phyloP scores from a whole-genome alignment of 2,113 vertebrate genomes.

The Camelus dromedarius region DNA sequence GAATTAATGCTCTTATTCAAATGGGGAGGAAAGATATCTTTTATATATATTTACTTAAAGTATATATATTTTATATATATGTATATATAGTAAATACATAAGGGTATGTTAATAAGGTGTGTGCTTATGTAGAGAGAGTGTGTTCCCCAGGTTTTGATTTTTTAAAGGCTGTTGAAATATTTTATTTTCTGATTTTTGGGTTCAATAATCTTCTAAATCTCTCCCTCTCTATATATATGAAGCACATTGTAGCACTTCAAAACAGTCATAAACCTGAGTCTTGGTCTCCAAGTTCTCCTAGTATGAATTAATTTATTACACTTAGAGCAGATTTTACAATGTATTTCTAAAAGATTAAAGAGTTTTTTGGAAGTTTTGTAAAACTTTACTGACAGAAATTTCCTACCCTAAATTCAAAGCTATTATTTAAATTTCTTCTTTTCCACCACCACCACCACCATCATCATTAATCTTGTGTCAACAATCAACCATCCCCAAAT shows the following conservation, averaged over 20 bases:
- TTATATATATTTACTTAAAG: background rate
- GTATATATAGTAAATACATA: background rate
- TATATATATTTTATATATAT: background rate
- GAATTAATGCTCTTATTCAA: slow-evolving; percentile 36
- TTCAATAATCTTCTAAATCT: background rate
- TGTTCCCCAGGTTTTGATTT: background rate
- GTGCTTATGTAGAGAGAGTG: background rate
- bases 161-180: background rate
- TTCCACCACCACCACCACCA: background rate
- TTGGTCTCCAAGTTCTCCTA: background rate
- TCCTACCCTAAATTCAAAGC: background rate
- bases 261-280: background rate
- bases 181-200: slow-evolving; percentile 14
- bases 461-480: background rate
- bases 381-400: background rate
- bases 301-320: background rate
- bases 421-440: background rate
- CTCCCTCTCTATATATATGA: background rate
- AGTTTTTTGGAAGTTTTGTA: background rate
- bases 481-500: background rate
- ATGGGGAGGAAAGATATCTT: background rate
- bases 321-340: background rate
- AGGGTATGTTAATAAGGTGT: background rate
- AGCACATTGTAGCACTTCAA: background rate
- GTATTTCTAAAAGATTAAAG: background rate